Evolutionary conservation across 2,888 invertebrate genomes (phyloP).

Genomic region (Phragmatobia fuliginosa): DNA sequence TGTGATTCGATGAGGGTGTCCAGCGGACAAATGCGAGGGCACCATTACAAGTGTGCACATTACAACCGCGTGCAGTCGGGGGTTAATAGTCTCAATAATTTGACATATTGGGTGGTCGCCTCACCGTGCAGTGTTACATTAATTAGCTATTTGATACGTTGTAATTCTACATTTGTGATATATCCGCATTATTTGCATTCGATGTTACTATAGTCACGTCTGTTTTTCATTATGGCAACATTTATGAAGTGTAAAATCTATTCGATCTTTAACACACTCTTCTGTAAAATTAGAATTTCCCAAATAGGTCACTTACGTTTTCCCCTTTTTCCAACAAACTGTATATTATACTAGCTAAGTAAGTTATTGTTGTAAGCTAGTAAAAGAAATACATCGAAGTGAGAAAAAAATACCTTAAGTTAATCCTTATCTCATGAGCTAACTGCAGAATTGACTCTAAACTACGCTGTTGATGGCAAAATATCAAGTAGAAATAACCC

Average conservation of each 20-base stretch:
- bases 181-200: background rate
- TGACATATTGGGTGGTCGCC: constrained; percentile 61
- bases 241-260: background rate
- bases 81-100: constrained; percentile 64
- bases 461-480: background rate
- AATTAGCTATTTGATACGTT: constrained; percentile 37
- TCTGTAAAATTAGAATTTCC: no score
- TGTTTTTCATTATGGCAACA: background rate
- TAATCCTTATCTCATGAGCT: no score
- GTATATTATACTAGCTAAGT: no score
- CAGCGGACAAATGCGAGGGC: constrained; percentile 46
- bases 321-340: no score
- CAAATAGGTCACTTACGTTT: no score
- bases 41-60: constrained; percentile 47
- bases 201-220: background rate
- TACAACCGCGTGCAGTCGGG: constrained; percentile 39
- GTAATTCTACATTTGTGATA: constrained; percentile 23
- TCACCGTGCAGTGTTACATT: constrained; percentile 18
- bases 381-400: no score
- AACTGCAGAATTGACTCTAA: no score
- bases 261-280: no score
- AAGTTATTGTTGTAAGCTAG: no score
- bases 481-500: background rate
- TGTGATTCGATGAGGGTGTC: constrained; percentile 42
- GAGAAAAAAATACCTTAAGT: no score